Evolutionary conservation across 2,888 invertebrate genomes (phyloP), one percentile per base, ranked within the genome.

Genomic region (Chrysotoxum bicinctum): DNA sequence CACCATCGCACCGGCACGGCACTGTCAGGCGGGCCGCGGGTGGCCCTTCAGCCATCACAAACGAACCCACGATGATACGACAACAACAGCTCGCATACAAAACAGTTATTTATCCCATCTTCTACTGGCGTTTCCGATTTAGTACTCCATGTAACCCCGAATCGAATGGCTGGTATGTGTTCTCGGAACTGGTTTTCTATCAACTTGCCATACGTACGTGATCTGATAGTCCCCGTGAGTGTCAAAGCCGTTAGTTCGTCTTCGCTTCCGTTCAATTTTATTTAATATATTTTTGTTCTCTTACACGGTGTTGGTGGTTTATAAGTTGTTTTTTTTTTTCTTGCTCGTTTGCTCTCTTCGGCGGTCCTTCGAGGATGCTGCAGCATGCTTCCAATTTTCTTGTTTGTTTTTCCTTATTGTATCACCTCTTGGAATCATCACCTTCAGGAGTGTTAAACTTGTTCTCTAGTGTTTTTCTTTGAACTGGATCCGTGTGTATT

Each of bases 31-130:
- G 8, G 19, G 37, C 19, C 2, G 32, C 58, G 35, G 21, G 35
- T 35, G 14, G 58, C n/a, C 7, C 16, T n/a, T n/a, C n/a, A n/a
- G 52, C 30, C 37, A 56, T 58, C 21, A 58, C 58, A 40, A 40
- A 23, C 37, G 16, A 62, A 62, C 60, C 23, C 60, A 37, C 23
- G 21, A 16, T 16, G 37, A 58, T 5, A 40, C 58, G 21, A 40
- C 45, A 64, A 45, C 12, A 45, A 50, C 19, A 19, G 8, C 26
- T 64, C 54, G 14, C 64, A 64, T 26, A 35, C 66, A 66, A 50
- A 72, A 64, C 72, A 68, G 81, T 81, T 85, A 85, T 85, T 85
- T 85, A 85, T 85, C 85, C 82, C 85, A 85, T 85, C 85, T 81
- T 77, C 68, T 50, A 23, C 35, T 70, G 16, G 26, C 68, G 56